Evolutionary conservation across 2,797 vertebrate species (phyloP).

Genomic region (Arctocebus calabarensis): DNA sequence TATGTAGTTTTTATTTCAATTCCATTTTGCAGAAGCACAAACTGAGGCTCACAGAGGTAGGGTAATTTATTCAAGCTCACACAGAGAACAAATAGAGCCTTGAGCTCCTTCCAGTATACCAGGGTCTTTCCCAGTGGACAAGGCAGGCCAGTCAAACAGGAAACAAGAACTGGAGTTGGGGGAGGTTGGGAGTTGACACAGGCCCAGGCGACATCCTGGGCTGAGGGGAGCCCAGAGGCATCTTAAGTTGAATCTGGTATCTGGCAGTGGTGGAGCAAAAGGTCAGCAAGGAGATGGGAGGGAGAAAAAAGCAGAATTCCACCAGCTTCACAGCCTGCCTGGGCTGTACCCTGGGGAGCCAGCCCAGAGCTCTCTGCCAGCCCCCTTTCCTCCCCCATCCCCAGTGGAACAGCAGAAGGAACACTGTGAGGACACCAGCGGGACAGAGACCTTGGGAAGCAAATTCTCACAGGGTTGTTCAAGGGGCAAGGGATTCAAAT

Average conservation of each 20-base stretch:
- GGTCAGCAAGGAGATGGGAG: conserved; percentile 60
- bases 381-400: not conserved
- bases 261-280: conserved; percentile 56
- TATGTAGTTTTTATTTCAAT: conserved; percentile 56
- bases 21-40: conserved; percentile 71
- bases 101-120: conserved; percentile 56
- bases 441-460: conserved; percentile 11
- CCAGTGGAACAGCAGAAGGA: not conserved
- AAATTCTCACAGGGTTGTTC: not conserved
- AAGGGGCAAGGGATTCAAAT: not conserved
- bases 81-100: conserved; percentile 63
- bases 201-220: conserved; percentile 65
- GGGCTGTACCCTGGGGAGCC: conserved; percentile 33
- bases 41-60: conserved; percentile 61
- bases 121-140: not conserved
- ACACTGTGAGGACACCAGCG: not conserved
- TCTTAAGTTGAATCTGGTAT: conserved; percentile 74
- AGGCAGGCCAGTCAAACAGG: conserved; percentile 67
- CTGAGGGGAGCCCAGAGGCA: conserved; percentile 52
- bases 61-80: conserved; percentile 53
- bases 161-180: conserved; percentile 32
- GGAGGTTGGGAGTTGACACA: conserved; percentile 43
- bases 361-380: conserved; percentile 12
- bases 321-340: conserved; percentile 42
- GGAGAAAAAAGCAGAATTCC: conserved; percentile 56